Percentiles rank a stretch among this genome's conserved stretches.
Conservation (phyloP, 2,797 vertebrate genomes). For the Poecile montanus region DNA sequence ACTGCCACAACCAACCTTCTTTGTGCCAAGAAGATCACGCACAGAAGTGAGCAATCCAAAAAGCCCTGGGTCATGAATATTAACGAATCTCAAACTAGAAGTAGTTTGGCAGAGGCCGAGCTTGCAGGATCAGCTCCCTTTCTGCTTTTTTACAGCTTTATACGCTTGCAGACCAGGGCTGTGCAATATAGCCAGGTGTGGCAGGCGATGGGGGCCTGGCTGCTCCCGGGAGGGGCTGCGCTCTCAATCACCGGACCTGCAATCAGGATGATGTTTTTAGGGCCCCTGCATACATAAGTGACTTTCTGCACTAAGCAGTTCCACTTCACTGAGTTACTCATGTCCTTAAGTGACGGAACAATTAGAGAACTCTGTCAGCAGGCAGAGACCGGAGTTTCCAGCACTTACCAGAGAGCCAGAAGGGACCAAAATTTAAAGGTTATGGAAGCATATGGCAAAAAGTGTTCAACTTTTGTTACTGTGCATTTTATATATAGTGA, state of each 20-base stretch:
- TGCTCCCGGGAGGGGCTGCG: not conserved
- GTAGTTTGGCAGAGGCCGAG: not conserved
- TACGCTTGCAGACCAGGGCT: rapidly evolving
- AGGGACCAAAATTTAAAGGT: not conserved
- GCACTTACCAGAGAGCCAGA: not conserved
- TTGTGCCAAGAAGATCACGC: not conserved
- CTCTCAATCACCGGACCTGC: conserved; percentile 4
- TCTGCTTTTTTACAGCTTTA: not conserved
- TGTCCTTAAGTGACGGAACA: not conserved
- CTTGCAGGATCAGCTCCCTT: not conserved
- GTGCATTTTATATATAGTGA: not conserved
- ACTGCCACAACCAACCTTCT: not conserved
- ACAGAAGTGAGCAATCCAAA: conserved; percentile 47
- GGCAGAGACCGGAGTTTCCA: not conserved
- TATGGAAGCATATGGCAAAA: conserved; percentile 48
- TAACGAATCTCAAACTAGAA: conserved; percentile 1
- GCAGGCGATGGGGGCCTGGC: not conserved
- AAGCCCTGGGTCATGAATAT: conserved; percentile 50
- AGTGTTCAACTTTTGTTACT: not conserved
- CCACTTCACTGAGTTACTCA: conserved; percentile 28
- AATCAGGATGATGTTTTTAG: conserved; percentile 45
- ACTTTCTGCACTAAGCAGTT: conserved; percentile 38
- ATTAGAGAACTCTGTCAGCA: not conserved
- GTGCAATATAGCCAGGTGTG: rapidly evolving
- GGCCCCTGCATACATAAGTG: conserved; percentile 18